A percentile compares a stretch with the other conserved stretches of the same genome.
Evolutionary conservation across 1,140 invertebrate species (phyloP).

Genomic region (Brachystomella parvula): DNA sequence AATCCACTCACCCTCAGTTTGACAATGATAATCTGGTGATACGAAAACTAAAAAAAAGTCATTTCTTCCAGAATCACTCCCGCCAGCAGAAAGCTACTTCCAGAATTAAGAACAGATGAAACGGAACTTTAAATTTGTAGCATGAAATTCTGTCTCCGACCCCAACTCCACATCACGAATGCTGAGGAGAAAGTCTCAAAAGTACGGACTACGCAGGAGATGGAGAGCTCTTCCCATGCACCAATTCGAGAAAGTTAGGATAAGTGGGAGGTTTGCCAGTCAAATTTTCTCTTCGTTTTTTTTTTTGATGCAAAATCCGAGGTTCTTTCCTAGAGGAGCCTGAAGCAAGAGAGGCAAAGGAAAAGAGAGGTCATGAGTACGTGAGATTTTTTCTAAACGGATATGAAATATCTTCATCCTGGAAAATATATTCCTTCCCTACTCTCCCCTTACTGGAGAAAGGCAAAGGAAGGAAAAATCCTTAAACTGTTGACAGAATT

Average conservation of each 20-base stretch:
- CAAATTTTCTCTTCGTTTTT: neutral
- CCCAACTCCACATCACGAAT: no score
- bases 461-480: neutral
- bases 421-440: conserved; percentile 5
- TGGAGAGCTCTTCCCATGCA: neutral
- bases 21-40: neutral
- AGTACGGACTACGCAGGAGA: neutral
- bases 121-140: no score
- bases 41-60: neutral
- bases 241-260: conserved; percentile 2
- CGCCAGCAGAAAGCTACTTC: no score
- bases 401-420: neutral
- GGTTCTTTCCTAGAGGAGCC: neutral
- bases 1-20: conserved; percentile 32
- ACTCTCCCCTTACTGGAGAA: neutral
- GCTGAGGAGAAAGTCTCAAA: neutral
- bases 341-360: neutral
- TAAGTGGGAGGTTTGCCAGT: conserved; percentile 6
- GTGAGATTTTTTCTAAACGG: conserved; percentile 9
- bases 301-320: neutral
- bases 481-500: conserved; percentile 16
- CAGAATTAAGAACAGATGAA: neutral
- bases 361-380: conserved; percentile 10
- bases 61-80: no score
- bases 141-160: no score